Conservation (phyloP, 1,140 invertebrate species). For the Brachionus sp. region DNA sequence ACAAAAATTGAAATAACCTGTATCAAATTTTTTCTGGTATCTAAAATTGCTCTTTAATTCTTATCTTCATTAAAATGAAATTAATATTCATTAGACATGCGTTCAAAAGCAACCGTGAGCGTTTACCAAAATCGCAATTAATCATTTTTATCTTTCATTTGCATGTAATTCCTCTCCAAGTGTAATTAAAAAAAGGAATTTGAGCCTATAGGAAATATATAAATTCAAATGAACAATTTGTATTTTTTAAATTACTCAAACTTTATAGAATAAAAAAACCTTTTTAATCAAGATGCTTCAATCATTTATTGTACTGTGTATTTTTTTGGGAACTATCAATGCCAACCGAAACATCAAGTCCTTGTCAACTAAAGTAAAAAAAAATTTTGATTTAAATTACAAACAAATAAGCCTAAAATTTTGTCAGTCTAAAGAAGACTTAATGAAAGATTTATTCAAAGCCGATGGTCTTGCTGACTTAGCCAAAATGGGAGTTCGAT, state of each 20-base stretch:
- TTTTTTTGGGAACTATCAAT: background rate
- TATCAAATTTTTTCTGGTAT: background rate
- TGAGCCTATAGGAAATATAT: background rate
- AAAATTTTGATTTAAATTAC: background rate
- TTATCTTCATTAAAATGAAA: slow-evolving; percentile 32
- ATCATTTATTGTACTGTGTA: background rate
- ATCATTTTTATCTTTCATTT: slow-evolving; percentile 17
- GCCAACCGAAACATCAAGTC: background rate
- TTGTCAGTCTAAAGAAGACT: background rate
- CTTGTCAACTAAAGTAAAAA: background rate
- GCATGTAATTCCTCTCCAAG: slow-evolving; percentile 6
- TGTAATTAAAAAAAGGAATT: background rate
- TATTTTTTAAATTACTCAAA: background rate
- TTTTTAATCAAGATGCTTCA: background rate
- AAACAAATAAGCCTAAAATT: background rate
- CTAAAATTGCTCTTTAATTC: slow-evolving; percentile 10
- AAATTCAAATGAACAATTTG: background rate
- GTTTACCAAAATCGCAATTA: slow-evolving; percentile 29
- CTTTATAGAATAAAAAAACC: background rate
- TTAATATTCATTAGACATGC: slow-evolving; percentile 28
- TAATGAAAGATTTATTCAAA: slow-evolving; percentile 12
- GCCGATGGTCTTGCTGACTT: background rate
- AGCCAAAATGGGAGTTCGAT: background rate
- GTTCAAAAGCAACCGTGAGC: background rate
- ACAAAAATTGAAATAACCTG: background rate